Conservation (phyloP, 2,888 invertebrate species). For the Lathronympha strigana region DNA sequence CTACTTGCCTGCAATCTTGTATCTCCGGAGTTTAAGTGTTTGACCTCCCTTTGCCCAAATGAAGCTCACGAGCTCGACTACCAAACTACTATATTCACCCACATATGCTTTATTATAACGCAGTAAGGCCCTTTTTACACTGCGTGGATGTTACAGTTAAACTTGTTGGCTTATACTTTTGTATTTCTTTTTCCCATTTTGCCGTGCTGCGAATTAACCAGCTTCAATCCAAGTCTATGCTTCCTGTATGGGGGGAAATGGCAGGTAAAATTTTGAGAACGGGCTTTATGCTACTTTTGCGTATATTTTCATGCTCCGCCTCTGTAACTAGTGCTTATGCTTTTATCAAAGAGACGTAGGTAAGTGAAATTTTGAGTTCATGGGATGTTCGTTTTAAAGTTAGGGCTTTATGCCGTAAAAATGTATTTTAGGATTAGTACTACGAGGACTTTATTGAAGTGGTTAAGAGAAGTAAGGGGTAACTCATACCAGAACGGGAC, state of each 20-base stretch:
- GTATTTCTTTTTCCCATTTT: constrained; percentile 75
- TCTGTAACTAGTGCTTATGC: constrained; percentile 1
- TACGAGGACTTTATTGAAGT: background rate
- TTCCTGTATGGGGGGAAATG: constrained; percentile 61
- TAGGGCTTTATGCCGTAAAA: background rate
- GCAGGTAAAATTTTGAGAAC: constrained; percentile 44
- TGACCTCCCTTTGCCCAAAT: constrained; percentile 79
- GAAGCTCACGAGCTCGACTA: constrained; percentile 71
- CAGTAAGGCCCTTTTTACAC: constrained; percentile 56
- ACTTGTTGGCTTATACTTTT: constrained; percentile 67
- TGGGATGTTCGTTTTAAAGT: background rate
- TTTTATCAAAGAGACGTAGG: constrained; percentile 2
- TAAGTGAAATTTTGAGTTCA: background rate
- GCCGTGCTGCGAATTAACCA: constrained; percentile 69
- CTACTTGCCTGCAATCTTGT: constrained; percentile 78
- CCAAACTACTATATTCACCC: constrained; percentile 56
- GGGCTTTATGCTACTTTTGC: constrained; percentile 33
- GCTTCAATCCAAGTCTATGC: constrained; percentile 70
- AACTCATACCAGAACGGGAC: too few relatives aligned
- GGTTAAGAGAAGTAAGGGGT: too few relatives aligned
- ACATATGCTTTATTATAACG: constrained; percentile 54
- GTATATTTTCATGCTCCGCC: constrained; percentile 16
- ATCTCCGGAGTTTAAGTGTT: constrained; percentile 79
- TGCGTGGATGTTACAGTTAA: constrained; percentile 50
- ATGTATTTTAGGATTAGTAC: background rate